phyloP scores from a whole-genome alignment of 2,113 vertebrate species.

The Benitochromis conjunctus region DNA sequence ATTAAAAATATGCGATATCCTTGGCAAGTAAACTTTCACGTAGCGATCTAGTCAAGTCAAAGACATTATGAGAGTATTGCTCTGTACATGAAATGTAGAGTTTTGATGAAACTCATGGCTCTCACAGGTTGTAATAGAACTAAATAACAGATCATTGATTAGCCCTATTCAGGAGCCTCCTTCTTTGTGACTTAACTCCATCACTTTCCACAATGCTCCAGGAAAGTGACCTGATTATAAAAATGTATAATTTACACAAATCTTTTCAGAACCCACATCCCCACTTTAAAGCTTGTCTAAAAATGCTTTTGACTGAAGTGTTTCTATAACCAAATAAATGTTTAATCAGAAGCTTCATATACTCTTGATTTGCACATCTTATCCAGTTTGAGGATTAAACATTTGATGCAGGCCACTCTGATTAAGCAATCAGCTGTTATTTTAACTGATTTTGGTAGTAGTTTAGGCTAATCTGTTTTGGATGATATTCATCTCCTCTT shows the following conservation, averaged over 20 bases:
- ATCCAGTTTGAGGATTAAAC: not conserved
- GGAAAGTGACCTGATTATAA: conserved; percentile 33
- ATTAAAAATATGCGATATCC: not conserved
- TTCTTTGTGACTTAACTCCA: not conserved
- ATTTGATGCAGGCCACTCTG: not conserved
- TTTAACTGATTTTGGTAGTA: not conserved
- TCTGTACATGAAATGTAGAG: not conserved
- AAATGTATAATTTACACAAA: not conserved
- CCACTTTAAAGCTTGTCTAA: not conserved
- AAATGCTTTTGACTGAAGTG: not conserved
- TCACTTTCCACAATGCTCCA: not conserved
- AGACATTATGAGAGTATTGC: not conserved
- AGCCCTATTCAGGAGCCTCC: not conserved
- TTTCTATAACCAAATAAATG: conserved; percentile 11
- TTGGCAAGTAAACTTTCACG: not conserved
- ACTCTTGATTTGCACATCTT: not conserved
- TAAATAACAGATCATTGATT: conserved; percentile 20
- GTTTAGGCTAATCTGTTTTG: not conserved
- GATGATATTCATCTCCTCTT: conserved; percentile 7
- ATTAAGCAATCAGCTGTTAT: conserved; percentile 3
- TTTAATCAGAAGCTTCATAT: conserved; percentile 15
- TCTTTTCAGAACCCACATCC: conserved; percentile 1
- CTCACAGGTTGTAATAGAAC: not conserved
- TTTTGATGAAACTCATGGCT: not conserved
- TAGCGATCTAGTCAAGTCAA: not conserved